phyloP scores from a whole-genome alignment of 2,113 vertebrate genomes.

The Glaucomys volans region DNA sequence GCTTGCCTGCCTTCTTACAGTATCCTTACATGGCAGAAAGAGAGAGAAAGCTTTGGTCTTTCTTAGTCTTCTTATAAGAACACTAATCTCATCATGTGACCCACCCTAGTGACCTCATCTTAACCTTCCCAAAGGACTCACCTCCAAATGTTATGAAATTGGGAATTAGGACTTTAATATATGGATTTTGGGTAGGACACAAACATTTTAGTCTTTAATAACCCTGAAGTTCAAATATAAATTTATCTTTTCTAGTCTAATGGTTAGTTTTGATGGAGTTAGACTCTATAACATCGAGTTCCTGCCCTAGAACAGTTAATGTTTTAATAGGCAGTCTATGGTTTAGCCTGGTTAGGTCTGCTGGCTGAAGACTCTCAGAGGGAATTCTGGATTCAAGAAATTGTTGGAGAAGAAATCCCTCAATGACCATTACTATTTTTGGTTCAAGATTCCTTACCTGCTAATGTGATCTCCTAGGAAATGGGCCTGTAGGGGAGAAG shows the following conservation, averaged over 20 bases:
- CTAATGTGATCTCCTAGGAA: background rate
- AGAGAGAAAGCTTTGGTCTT: background rate
- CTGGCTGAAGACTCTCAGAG: conserved; percentile 32
- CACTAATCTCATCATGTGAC: background rate
- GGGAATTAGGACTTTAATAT: background rate
- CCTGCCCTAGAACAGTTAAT: conserved; percentile 36
- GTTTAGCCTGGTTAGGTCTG: conserved; percentile 10
- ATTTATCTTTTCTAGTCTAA: conserved; percentile 37
- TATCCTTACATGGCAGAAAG: background rate
- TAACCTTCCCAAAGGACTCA: background rate
- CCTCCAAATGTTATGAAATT: background rate
- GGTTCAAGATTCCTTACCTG: background rate
- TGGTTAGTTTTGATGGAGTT: conserved; percentile 47
- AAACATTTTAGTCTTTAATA: conserved; percentile 11
- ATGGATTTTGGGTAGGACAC: background rate
- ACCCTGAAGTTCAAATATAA: conserved; percentile 16
- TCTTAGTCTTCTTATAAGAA: conserved; percentile 13
- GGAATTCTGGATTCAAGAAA: conserved; percentile 52
- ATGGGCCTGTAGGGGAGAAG: background rate
- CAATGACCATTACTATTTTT: conserved; percentile 41
- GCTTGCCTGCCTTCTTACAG: background rate
- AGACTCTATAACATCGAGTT: conserved; percentile 36
- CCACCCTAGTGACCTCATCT: background rate
- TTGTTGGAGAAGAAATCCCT: conserved; percentile 52
- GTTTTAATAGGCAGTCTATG: background rate